Evolutionary conservation across 2,888 invertebrate genomes (phyloP), one percentile per base, ranked within the genome.

Genomic region (Phytoseiulus persimilis): DNA sequence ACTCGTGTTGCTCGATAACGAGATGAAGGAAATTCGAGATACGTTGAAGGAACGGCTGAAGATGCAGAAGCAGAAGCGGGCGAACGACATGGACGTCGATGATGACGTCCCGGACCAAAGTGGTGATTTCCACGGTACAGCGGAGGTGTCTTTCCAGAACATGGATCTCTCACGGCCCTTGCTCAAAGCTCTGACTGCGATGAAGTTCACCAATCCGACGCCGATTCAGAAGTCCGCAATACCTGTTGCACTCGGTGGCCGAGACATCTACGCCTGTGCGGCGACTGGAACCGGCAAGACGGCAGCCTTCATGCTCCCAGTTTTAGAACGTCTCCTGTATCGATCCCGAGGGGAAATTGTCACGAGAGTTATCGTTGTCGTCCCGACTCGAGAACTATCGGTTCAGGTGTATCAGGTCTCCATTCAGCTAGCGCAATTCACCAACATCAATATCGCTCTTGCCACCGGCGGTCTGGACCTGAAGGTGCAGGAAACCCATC

Each of bases 261-360:
- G 96, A 92, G 99, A 99, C 93, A 95, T 99, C 91, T 99, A 98
- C 93, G 99, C 98, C 18, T 99, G 99, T 94, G 99, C 99, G 45
- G 98, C 98, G 0, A 99, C 99, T 0, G 99, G 99, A 90, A 94
- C 94, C 90, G 94, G 93, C 93, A 99, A 99, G 94, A 99, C 99
- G 0, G 98, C 98, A 0, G 99, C 99, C 0, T 99, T 98, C 93
- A 98, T 99, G 97, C 93, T 99, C 91, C 99, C 99, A 0, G 97
- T 98, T 0, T 92, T 99, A 90, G 99, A 99, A 93, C 94, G 99
- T 91, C 94, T 99, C 90, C 93, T 99, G 23, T 98, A 96, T 93
- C 95, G 96, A 91, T 96, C 98, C 0, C 94, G 95, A 83, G 94
- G 95, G 46, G 95, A 91, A 89, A 92, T 94, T 84, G 94, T 94